These are phyloP conservation scores for Chrysolina oricalcia DNA, from an alignment of 2,888 invertebrate genomes.

Conservation along the genomic window DNA sequence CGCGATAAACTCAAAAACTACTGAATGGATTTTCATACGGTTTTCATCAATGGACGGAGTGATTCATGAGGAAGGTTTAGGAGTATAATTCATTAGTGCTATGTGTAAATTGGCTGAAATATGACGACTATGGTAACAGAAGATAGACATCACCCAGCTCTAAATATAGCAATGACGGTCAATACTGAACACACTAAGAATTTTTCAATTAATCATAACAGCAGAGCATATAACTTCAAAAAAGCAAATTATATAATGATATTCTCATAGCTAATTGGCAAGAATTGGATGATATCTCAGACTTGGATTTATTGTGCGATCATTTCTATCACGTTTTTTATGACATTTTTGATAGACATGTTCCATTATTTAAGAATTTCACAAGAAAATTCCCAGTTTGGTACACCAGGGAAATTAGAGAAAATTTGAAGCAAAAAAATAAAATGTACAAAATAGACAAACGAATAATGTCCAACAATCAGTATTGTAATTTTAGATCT, in stretches of 20 bases:
- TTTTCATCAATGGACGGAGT: too few relatives aligned
- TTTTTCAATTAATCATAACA: background rate
- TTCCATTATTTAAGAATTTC: background rate
- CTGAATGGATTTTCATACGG: too few relatives aligned
- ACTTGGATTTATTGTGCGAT: conserved; percentile 6
- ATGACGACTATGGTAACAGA: conserved; percentile 3
- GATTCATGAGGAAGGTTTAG: too few relatives aligned
- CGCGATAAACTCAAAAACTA: too few relatives aligned
- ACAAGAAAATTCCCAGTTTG: conserved; percentile 2
- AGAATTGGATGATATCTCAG: background rate
- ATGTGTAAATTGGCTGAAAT: too few relatives aligned
- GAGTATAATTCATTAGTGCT: too few relatives aligned
- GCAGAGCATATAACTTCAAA: conserved; percentile 6
- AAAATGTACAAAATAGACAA: conserved; percentile 18
- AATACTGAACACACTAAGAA: background rate
- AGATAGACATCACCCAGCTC: conserved; percentile 3
- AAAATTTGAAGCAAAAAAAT: background rate
- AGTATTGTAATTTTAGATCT: conserved; percentile 18
- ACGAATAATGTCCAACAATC: background rate
- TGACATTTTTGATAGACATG: background rate
- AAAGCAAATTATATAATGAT: conserved; percentile 1
- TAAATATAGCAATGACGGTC: background rate
- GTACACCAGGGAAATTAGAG: too few relatives aligned
- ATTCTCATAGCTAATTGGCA: background rate
- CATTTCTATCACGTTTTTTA: conserved; percentile 8